Percentiles rank a stretch among this genome's conserved stretches.
phyloP scores from a whole-genome alignment of 2,888 invertebrate genomes.

The Escarpia spicata region DNA sequence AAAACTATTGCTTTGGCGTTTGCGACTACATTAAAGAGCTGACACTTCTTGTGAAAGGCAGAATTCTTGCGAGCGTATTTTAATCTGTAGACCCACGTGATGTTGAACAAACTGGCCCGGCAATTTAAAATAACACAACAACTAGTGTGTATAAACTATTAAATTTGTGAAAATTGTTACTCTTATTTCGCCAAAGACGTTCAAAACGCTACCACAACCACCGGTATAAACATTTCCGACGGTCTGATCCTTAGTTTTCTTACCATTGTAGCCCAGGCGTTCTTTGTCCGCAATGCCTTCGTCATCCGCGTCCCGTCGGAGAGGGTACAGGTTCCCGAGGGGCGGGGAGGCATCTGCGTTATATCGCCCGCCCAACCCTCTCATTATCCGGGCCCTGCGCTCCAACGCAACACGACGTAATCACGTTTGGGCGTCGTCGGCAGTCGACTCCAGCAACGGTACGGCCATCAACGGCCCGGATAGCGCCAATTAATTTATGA shows the following conservation, averaged over 20 bases:
- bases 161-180: not conserved
- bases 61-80: too few species aligned
- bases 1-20: too few species aligned
- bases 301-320: not conserved
- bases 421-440: not conserved
- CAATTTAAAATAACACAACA: too few species aligned
- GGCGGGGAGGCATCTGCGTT: not conserved
- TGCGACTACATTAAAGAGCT: too few species aligned
- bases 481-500: slow-evolving; percentile 1
- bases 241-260: not conserved
- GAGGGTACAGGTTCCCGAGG: not conserved
- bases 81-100: too few species aligned
- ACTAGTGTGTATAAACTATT: too few species aligned
- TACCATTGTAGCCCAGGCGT: not conserved
- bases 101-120: too few species aligned
- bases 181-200: not conserved
- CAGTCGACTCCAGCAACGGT: not conserved
- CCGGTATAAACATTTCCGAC: not conserved
- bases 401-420: not conserved
- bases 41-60: too few species aligned
- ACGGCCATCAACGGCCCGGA: not conserved
- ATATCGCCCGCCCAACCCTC: not conserved
- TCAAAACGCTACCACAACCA: not conserved
- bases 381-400: not conserved
- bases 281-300: not conserved